Base-by-base conservation (phyloP, 2,113 vertebrate species). In the Thomomys bottae region DNA sequence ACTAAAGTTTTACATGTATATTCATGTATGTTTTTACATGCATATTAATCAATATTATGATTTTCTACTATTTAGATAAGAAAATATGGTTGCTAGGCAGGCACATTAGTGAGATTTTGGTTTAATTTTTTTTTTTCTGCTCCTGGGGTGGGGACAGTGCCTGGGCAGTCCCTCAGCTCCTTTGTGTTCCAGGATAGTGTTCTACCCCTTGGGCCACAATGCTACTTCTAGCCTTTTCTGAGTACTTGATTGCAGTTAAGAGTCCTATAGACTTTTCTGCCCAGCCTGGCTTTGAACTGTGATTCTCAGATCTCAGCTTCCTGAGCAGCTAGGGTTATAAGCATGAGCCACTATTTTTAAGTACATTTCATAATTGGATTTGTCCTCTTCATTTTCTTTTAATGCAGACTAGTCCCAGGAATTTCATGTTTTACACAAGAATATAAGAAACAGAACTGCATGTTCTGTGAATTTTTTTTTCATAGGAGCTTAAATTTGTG, bases 401-500 rank as follows among this genome's bases (percentile, higher is more conserved):
- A 73, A 75, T 80, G n/a, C 24, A 73, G 23, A 5, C 24, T 45
- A 40, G 23, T 83, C 26, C 15, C 34, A 84, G 64, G 70, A 66
- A 89, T 79, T 79, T 68, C 30, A 57, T 89, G 38, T 68, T 81
- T 92, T 82, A 40, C 70, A 38, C 49, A 12, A 67, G 49, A 88
- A 90, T 87, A 36, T 38, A 30, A 92, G 67, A 83, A 85, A 81
- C 20, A 76, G 81, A 88, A 90, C 15, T 45, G 30, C 24, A 96
- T 67, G 57, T 77, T 81, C 77, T 79, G 40, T 64, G 28, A 54
- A 73, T 87, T 87, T 30, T 92, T 92, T 95, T 86, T 86, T 34
- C 9, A 89, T 80, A 63, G 57, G 68, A 90, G 30, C 76, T 84
- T 93, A 75, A 78, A 90, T 38, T 90, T 92, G 90, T 93, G 84